Percentiles rank a stretch among this genome's conserved stretches.
phyloP scores from a whole-genome alignment of 2,888 invertebrate species.

The Opisthograptis luteolata region DNA sequence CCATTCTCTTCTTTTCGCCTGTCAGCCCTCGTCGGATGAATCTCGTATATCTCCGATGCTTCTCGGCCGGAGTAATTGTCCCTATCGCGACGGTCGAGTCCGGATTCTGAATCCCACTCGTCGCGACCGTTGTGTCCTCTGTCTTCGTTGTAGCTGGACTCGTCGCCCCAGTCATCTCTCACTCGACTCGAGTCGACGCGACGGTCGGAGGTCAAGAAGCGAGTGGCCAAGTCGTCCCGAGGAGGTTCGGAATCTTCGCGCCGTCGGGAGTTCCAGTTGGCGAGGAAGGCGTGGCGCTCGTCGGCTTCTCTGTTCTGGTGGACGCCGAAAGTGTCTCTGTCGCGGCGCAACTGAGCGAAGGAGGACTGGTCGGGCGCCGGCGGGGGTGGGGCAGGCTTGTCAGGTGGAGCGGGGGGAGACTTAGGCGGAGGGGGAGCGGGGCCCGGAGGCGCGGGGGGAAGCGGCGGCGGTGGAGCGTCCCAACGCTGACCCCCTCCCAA shows the following conservation, averaged over 20 bases:
- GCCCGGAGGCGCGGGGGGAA: conserved; percentile 85
- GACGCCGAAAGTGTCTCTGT: conserved; percentile 89
- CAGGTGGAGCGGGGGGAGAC: conserved; percentile 83
- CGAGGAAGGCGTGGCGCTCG: conserved; percentile 80
- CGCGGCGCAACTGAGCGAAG: conserved; percentile 88
- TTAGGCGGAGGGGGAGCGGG: conserved; percentile 87
- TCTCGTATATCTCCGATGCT: conserved; percentile 77
- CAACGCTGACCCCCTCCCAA: conserved; percentile 87
- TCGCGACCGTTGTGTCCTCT: conserved; percentile 65
- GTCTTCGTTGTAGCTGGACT: conserved; percentile 70
- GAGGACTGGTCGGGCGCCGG: conserved; percentile 82
- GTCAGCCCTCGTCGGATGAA: conserved; percentile 68
- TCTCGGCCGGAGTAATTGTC: conserved; percentile 74
- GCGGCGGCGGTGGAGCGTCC: conserved; percentile 87
- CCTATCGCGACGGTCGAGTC: conserved; percentile 65
- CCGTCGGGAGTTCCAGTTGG: conserved; percentile 78
- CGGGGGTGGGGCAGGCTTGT: conserved; percentile 85
- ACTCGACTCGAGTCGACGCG: conserved; percentile 55
- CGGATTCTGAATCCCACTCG: conserved; percentile 80
- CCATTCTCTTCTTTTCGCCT: conserved; percentile 70
- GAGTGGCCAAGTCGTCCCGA: conserved; percentile 71
- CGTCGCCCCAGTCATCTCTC: conserved; percentile 76
- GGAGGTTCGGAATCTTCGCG: conserved; percentile 71
- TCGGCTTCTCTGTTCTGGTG: conserved; percentile 86
- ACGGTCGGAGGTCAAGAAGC: conserved; percentile 72